Percentiles rank a stretch among this genome's conserved stretches.
These are phyloP conservation scores for Balaeniceps rex DNA, from an alignment of 2,113 vertebrate genomes.

Conservation along the genomic window DNA sequence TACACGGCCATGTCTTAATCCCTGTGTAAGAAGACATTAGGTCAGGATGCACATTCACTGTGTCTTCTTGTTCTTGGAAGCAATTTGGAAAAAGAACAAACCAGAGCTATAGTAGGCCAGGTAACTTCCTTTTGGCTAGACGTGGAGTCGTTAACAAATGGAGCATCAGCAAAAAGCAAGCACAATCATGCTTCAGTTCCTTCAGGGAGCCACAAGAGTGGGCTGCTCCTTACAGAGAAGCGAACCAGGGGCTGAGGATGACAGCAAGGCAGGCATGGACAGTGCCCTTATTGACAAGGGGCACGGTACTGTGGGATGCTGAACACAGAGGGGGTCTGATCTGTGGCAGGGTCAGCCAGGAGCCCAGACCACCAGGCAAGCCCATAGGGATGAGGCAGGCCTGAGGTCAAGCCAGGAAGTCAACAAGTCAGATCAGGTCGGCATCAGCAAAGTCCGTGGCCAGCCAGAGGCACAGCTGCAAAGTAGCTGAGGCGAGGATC, in stretches of 20 bases:
- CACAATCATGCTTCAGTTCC: not conserved
- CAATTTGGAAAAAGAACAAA: not conserved
- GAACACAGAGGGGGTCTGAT: not conserved
- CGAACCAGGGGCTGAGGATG: not conserved
- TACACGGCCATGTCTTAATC: not conserved
- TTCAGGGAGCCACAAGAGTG: not conserved
- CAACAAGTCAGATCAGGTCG: not conserved
- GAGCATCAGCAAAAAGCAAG: not conserved
- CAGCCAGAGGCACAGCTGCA: not conserved
- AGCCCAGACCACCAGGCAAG: not conserved
- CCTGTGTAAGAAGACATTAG: not conserved
- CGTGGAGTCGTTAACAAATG: not conserved
- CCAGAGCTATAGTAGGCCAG: not conserved
- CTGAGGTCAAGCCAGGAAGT: not conserved
- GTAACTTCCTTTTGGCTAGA: not conserved
- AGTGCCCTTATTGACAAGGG: rapidly evolving
- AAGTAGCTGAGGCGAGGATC: not conserved
- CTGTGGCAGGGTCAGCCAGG: not conserved
- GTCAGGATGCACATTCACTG: not conserved
- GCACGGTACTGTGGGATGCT: no score
- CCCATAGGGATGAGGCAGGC: not conserved
- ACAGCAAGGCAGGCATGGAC: not conserved
- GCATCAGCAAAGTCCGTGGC: not conserved
- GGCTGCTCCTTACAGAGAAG: not conserved
- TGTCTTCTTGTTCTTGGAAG: not conserved